Evolutionary conservation across 2,113 vertebrate genomes (phyloP), one percentile per base, ranked within the genome.

Genomic region (Malurus alboscapulatus): DNA sequence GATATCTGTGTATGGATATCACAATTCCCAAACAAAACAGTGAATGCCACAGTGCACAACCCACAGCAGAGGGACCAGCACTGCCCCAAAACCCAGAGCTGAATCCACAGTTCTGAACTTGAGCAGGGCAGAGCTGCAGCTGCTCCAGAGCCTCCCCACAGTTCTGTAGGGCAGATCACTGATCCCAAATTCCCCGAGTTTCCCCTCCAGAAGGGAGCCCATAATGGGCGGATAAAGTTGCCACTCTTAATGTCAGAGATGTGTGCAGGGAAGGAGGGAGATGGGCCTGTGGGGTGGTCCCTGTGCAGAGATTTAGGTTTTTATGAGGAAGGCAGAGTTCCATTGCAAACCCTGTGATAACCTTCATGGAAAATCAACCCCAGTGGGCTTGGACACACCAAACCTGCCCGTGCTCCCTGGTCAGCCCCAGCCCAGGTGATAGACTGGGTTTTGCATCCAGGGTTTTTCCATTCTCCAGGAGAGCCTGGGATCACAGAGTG

Each of bases 51-150:
- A 78, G 51, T 22, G 34, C 20, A 12, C 1, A 2, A 26, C 25
- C n/a, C 40, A 36, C 42, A 21, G 40, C 54, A 73, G 45, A n/a
- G 44, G 22, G n/a, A 69, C 10, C 50, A 73, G 32, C 79, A 47
- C 79, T 29, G 58, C 54, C 54, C 22, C 2, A 14, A 6, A 34
- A 42, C 8, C 21, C 5, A 0, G 14, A 53, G 25, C 0, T 45
- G 58, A 27, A 36, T 36, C 42, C 48, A 4, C 36, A 36, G 36
- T 36, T 36, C 36, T 36, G 79, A 53, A 2, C 47, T 48, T 53
- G 40, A 72, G 7, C 40, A 88, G 73, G 73, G 34, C 25, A 50
- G 44, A 44, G n/a, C 55, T 76, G 58, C 14, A 51, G 12, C 22
- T 6, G 1, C 36, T 26, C 26, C 54, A 44, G 34, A 79, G 30